These are phyloP conservation scores for Peucedramus taeniatus DNA, from an alignment of 2,113 vertebrate genomes.

Conservation along the genomic window DNA sequence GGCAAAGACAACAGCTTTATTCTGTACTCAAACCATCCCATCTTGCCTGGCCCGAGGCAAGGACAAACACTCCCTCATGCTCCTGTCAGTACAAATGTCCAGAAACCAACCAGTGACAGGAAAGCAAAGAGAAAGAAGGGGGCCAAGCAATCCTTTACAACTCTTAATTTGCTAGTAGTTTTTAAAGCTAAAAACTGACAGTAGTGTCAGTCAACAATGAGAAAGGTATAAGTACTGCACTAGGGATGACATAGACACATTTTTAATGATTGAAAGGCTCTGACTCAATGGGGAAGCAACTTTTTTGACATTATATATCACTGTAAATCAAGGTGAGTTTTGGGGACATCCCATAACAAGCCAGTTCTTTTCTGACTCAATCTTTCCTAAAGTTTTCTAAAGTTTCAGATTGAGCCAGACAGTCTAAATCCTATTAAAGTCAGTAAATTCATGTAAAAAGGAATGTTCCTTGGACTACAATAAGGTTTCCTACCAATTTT, in stretches of 20 bases:
- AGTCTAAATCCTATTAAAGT: conserved; percentile 45
- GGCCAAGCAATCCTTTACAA: not conserved
- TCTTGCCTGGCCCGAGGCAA: not conserved
- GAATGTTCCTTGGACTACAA: conserved; percentile 60
- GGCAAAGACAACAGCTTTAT: not conserved
- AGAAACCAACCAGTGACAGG: not conserved
- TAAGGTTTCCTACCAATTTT: conserved; percentile 64
- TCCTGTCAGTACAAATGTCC: not conserved
- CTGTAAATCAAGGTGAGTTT: not conserved
- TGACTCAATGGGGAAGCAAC: not conserved
- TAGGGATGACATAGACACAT: not conserved
- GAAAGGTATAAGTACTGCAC: not conserved
- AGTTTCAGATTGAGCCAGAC: not conserved
- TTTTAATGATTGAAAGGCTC: not conserved
- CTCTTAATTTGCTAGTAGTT: not conserved
- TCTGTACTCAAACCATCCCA: not conserved
- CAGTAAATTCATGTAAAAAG: conserved; percentile 48
- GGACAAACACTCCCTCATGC: accelerated
- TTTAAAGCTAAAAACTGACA: not conserved
- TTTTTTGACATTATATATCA: not conserved
- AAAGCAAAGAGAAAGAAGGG: not conserved
- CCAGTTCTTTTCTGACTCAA: not conserved
- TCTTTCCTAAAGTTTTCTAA: conserved; percentile 4
- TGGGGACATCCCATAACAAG: not conserved
- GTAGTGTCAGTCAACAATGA: not conserved